Evolutionary conservation across 2,113 vertebrate species (phyloP), one percentile per base, ranked within the genome.

Genomic region (Ptychochromis oligacanthus): DNA sequence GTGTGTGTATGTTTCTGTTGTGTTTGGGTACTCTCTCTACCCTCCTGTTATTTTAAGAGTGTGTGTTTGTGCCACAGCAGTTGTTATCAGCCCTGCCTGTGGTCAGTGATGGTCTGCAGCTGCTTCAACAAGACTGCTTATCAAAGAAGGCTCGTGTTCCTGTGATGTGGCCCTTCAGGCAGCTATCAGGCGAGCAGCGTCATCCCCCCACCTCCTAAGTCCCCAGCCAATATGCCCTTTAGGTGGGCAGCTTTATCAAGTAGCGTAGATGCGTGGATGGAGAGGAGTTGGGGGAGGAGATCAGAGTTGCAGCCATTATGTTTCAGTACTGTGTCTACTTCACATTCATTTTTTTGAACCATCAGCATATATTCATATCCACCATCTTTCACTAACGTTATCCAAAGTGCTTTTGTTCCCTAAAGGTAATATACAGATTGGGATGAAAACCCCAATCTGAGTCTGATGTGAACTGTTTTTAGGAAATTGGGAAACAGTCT

Each of bases 111-210:
- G 57, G 72, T 91, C 83, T 89, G 78, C 89, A 89, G 89, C 79
- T 75, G 83, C 83, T 75, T 62, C 75, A 87, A 89, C 85, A 65
- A 77, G 58, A 17, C 61, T 24, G 31, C 85, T 93, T 93, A 94
- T 94, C 92, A 93, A 86, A 86, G 70, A 36, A 74, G 60, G 78
- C 85, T 43, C 57, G 52, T 87, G 84, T 81, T 91, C 85, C 90
- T 92, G 83, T 92, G 94, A 94, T 94, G 89, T 91, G 79, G 62
- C 78, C 83, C 88, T 86, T 81, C 77, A 70, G 74, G 76, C 82
- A 70, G 64, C 84, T 83, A 93, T 83, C 86, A 84, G 75, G 38
- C 26, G 34, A 26, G 58, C 20, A 55, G 75, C 36, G 55, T 2
- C 38, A 8, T 17, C 11, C 57, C 74, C 65, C 0, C 2, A 70